These are phyloP conservation scores for Apodemia zela DNA, from an alignment of 2,888 invertebrate species.

Conservation along the genomic window DNA sequence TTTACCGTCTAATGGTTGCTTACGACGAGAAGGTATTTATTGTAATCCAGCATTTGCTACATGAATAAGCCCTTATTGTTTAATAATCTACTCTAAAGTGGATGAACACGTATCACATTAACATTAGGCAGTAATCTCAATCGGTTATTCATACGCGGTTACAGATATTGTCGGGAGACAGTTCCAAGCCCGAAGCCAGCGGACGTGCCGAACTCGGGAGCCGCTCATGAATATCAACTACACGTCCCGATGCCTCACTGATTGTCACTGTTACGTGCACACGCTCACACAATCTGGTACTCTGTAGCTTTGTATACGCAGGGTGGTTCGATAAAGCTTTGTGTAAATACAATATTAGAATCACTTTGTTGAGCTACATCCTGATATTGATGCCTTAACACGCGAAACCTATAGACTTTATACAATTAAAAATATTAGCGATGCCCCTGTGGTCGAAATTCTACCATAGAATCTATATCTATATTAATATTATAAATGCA, in stretches of 20 bases:
- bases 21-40: neutral
- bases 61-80: neutral
- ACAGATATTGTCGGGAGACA: conserved; percentile 32
- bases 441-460: too few relatives aligned
- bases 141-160: conserved; percentile 29
- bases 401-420: too few relatives aligned
- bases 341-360: neutral
- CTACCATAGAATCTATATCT: too few relatives aligned
- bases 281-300: neutral
- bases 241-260: conserved; percentile 40
- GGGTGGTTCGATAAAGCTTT: neutral
- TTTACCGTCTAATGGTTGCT: too few relatives aligned
- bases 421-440: too few relatives aligned
- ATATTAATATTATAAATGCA: too few relatives aligned
- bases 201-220: conserved; percentile 44
- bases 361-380: neutral
- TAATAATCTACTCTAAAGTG: neutral
- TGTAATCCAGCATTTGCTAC: neutral
- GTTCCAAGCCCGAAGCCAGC: conserved; percentile 34
- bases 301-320: neutral
- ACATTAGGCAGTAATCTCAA: conserved; percentile 19
- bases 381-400: too few relatives aligned
- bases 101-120: conserved; percentile 3
- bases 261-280: conserved; percentile 11
- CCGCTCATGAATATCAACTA: conserved; percentile 48